Base-by-base conservation (phyloP, 1,140 invertebrate species). In the Arctopsyche grandis region DNA sequence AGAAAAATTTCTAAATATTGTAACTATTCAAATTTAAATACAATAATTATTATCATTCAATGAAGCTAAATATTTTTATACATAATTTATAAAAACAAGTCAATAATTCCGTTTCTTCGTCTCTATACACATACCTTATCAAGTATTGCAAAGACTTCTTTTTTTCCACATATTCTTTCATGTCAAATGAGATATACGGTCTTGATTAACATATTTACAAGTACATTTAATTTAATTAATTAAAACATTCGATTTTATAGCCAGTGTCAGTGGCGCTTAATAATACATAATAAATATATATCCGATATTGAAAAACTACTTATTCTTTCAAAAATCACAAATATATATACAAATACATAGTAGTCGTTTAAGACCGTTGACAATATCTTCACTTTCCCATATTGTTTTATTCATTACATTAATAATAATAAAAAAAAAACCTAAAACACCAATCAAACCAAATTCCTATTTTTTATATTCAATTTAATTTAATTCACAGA, bases 1-100 rank as follows among this genome's bases (percentile, higher is more conserved):
- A 63, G 74, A 63, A 76, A 75, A 76, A 63, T 22, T 76, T 63
- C 29, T 48, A 63, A 63, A 24, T 24, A 24, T 26, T 26, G 24
- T 29, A 22, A 22, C 21, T 60, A 19, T 24, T 66, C 14, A 66
- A 24, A 66, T 66, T 66, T 66, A 24, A 22, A 26, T 66, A 66
- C 24, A 66, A 12, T 66, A 26, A 66, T 66, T 66, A 66, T 66
- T 26, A 66, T 66, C 63, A 60, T 60, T 60, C 58, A 12, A 60
- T 66, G 63, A 66, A 66, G 63, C 63, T 66, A 66, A 22, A 66
- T 66, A 26, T 66, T 66, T 26, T 63, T 63, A 63, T 26, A 66
- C 21, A 66, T 66, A 24, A 60, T 16, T 60, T 19, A 60, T 60
- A 24, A 26, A n/a, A 24, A 24, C n/a, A 66, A 26, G 63, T 66